Evolutionary conservation across 2,113 vertebrate species (phyloP).

Genomic region (Mirza zaza): DNA sequence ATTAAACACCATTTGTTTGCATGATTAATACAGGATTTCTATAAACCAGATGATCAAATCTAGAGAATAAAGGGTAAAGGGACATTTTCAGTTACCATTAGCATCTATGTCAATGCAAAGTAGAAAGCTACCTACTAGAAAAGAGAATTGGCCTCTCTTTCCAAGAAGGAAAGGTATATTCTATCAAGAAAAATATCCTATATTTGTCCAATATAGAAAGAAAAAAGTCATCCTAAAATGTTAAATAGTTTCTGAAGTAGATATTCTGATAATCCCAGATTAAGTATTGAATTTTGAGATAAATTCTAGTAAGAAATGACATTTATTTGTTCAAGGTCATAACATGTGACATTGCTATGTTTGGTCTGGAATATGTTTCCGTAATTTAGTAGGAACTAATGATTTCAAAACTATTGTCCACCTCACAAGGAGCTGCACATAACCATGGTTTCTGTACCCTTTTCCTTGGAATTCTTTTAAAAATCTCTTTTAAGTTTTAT

Average conservation of each 20-base stretch:
- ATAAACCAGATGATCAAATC: not conserved
- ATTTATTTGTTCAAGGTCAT: conserved; percentile 26
- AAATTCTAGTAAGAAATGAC: conserved; percentile 35
- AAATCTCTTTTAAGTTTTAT: not conserved
- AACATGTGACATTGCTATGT: not conserved
- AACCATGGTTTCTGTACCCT: not conserved
- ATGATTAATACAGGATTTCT: not conserved
- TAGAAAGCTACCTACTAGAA: not conserved
- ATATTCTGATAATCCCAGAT: conserved; percentile 17
- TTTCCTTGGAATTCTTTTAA: not conserved
- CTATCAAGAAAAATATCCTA: not conserved
- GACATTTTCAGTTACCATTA: not conserved
- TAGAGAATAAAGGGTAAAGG: not conserved
- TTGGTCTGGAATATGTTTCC: not conserved
- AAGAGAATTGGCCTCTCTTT: not conserved
- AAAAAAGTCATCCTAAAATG: not conserved
- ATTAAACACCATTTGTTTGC: not conserved
- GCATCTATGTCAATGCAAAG: not conserved
- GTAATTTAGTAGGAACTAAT: not conserved
- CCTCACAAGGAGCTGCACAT: not conserved
- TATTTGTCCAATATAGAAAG: not conserved
- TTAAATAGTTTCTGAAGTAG: not conserved
- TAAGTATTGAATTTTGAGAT: conserved; percentile 16
- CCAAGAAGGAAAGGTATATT: not conserved
- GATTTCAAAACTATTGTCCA: not conserved